phyloP scores from a whole-genome alignment of 2,888 invertebrate genomes.

The Gasteruption jaculator region DNA sequence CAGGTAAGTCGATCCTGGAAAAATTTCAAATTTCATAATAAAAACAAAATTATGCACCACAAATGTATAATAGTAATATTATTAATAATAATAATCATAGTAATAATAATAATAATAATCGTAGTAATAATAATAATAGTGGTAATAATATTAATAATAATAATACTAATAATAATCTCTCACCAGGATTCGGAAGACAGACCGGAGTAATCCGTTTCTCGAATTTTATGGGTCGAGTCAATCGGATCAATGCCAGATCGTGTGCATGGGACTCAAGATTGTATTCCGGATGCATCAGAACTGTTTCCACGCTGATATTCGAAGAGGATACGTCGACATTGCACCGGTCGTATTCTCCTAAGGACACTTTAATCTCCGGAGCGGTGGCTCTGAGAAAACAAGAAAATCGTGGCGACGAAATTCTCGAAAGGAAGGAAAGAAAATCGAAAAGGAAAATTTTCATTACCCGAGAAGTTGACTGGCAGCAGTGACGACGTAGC shows the following conservation, averaged over 20 bases:
- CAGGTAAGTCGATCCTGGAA: slow-evolving; percentile 49
- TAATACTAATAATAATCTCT: background rate
- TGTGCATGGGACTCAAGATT: slow-evolving; percentile 54
- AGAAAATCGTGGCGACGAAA: slow-evolving; percentile 2
- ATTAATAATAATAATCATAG: background rate
- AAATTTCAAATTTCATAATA: background rate
- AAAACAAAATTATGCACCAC: slow-evolving; percentile 16
- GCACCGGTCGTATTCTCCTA: slow-evolving; percentile 58
- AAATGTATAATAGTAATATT: background rate
- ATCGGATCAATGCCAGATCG: slow-evolving; percentile 59
- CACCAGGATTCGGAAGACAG: slow-evolving; percentile 56
- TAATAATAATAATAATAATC: background rate
- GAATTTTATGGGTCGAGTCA: slow-evolving; percentile 55
- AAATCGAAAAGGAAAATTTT: background rate
- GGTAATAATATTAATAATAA: background rate
- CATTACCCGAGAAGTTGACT: slow-evolving; percentile 54
- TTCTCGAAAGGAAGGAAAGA: background rate
- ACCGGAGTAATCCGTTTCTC: slow-evolving; percentile 57
- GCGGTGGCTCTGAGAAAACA: slow-evolving; percentile 31
- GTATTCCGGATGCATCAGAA: slow-evolving; percentile 57
- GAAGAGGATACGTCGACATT: slow-evolving; percentile 52
- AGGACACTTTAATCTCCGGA: slow-evolving; percentile 53
- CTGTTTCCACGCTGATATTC: slow-evolving; percentile 54
- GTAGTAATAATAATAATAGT: background rate
- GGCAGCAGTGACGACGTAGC: slow-evolving; percentile 58